phyloP scores from a whole-genome alignment of 2,888 invertebrate species.

The Diarsia brunnea region DNA sequence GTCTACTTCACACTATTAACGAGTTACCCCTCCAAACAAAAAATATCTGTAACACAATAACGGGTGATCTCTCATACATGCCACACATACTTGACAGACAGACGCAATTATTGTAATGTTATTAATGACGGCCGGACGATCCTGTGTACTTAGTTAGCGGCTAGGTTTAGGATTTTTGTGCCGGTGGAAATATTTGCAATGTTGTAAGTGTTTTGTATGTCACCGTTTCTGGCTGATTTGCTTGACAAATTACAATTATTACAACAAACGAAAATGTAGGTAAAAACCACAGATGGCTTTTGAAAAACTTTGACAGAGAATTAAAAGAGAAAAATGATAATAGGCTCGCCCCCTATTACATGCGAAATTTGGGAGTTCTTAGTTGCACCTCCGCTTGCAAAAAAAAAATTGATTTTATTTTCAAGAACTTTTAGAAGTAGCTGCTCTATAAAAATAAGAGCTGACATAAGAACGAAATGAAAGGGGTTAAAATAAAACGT shows the following conservation, averaged over 20 bases:
- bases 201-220: background rate
- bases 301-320: background rate
- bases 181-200: background rate
- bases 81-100: slow-evolving; percentile 51
- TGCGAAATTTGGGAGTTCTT: too few relatives aligned
- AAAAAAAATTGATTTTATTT: background rate
- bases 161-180: slow-evolving; percentile 21
- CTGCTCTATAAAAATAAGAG: background rate
- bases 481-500: background rate
- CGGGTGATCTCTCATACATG: slow-evolving; percentile 43
- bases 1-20: slow-evolving; percentile 22
- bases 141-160: slow-evolving; percentile 31
- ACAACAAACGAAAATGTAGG: background rate
- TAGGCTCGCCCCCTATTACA: too few relatives aligned
- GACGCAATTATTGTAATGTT: slow-evolving; percentile 62
- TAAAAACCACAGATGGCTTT: background rate
- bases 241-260: too few relatives aligned
- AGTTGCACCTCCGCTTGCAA: too few relatives aligned
- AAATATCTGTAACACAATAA: slow-evolving; percentile 46
- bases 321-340: background rate
- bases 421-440: background rate
- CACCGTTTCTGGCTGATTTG: background rate
- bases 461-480: background rate
- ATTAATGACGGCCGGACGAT: slow-evolving; percentile 50
- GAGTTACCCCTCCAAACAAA: slow-evolving; percentile 20